Percentiles rank a stretch among this genome's conserved stretches.
phyloP scores from a whole-genome alignment of 2,797 vertebrate species.

The Scyliorhinus canicula region DNA sequence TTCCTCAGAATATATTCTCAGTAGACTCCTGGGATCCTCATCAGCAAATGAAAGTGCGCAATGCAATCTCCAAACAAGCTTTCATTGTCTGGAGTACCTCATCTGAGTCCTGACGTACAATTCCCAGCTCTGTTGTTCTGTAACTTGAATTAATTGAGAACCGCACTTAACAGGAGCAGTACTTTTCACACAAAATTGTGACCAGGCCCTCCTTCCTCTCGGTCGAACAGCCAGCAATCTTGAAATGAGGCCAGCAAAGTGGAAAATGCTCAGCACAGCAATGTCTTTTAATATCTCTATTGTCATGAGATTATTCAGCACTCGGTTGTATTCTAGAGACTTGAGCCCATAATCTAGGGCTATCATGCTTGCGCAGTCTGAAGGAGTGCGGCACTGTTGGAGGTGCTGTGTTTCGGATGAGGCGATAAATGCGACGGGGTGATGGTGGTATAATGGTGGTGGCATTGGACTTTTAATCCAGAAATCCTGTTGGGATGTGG shows the following conservation, averaged over 20 bases:
- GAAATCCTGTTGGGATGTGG: neutral
- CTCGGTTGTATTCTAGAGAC: neutral
- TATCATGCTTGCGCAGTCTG: neutral
- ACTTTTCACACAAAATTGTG: neutral
- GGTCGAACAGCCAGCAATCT: neutral
- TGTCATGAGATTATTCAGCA: neutral
- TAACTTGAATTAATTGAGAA: neutral
- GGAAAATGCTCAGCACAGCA: neutral
- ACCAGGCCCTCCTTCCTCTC: neutral
- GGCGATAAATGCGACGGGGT: neutral
- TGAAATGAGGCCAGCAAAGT: neutral
- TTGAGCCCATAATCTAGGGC: neutral
- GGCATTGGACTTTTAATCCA: neutral
- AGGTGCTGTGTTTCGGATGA: neutral
- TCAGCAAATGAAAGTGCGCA: neutral
- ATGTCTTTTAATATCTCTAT: neutral
- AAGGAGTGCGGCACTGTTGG: neutral
- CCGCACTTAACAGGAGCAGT: neutral
- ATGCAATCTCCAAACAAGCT: neutral
- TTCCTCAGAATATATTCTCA: neutral
- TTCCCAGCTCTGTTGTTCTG: neutral
- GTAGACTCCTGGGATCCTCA: neutral
- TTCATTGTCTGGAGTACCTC: neutral
- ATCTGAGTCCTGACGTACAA: neutral
- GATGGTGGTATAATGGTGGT: neutral